Conservation (phyloP, 2,797 vertebrate genomes). For the Rhinophrynus dorsalis region DNA sequence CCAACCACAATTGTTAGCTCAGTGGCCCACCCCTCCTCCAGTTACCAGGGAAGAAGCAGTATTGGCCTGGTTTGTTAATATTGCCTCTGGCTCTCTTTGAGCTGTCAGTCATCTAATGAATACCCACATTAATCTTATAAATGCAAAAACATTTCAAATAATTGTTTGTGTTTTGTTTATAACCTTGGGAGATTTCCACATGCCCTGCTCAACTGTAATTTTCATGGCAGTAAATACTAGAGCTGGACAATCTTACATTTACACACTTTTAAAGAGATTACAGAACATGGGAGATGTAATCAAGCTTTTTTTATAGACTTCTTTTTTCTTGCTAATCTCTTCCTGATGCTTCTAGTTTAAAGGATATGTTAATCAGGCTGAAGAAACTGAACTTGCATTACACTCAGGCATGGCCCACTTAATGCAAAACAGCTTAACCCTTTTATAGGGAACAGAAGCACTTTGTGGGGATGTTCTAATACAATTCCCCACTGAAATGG, state of each 20-base stretch:
- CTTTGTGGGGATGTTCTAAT: too few relatives aligned
- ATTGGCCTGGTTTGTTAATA: too few relatives aligned
- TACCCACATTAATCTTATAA: too few relatives aligned
- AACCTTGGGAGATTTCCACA: slow-evolving; percentile 2
- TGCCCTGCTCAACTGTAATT: slow-evolving; percentile 19
- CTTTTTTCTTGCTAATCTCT: slow-evolving; percentile 42
- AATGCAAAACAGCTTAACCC: slow-evolving; percentile 29
- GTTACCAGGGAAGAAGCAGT: too few relatives aligned
- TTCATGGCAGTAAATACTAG: slow-evolving; percentile 11
- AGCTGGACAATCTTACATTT: slow-evolving; percentile 37
- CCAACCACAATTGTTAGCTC: too few relatives aligned
- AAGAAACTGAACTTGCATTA: slow-evolving; percentile 41
- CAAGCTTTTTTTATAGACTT: slow-evolving; percentile 43
- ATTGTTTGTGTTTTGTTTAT: slow-evolving; percentile 10
- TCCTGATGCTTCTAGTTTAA: slow-evolving; percentile 47
- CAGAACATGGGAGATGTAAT: slow-evolving; percentile 43
- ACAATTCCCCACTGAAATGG: too few relatives aligned
- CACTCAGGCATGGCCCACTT: slow-evolving; percentile 42
- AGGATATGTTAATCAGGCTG: slow-evolving; percentile 47
- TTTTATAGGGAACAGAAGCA: not conserved
- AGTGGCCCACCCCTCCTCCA: too few relatives aligned
- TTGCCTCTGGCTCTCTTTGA: too few relatives aligned
- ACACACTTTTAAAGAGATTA: slow-evolving; percentile 46
- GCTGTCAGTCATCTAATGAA: too few relatives aligned
- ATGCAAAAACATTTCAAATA: too few relatives aligned